phyloP scores from a whole-genome alignment of 2,113 vertebrate species.

The Oostethus manadensis region DNA sequence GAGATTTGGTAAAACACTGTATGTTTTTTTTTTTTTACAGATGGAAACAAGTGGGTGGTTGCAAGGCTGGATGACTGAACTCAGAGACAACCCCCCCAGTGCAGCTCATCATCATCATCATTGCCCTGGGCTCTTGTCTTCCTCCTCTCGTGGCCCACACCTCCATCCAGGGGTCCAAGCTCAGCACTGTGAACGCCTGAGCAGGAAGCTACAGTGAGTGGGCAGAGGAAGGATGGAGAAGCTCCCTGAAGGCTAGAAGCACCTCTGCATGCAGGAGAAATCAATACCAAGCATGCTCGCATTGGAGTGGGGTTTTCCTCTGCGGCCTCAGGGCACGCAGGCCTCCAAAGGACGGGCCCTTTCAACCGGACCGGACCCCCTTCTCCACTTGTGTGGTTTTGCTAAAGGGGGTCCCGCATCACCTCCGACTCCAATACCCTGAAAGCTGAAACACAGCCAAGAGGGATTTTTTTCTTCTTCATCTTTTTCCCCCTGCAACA shows the following conservation, averaged over 20 bases:
- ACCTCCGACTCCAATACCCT: conserved; percentile 28
- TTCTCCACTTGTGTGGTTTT: conserved; percentile 63
- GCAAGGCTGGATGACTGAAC: conserved; percentile 69
- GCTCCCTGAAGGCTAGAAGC: conserved; percentile 61
- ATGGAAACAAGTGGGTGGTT: conserved; percentile 66
- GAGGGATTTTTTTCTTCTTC: conserved; percentile 57
- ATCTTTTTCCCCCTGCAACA: conserved; percentile 45
- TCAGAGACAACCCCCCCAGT: conserved; percentile 37
- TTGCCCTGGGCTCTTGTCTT: conserved; percentile 65
- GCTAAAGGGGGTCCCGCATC: conserved; percentile 50
- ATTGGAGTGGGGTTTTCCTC: conserved; percentile 62
- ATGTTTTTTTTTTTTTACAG: conserved; percentile 57
- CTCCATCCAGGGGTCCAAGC: conserved; percentile 61
- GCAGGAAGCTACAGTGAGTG: conserved; percentile 62
- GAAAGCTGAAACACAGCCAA: conserved; percentile 46
- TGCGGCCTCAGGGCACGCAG: conserved; percentile 59
- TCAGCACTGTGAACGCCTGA: conserved; percentile 54
- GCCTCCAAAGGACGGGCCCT: conserved; percentile 67
- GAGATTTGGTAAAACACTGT: conserved; percentile 65
- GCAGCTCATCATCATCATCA: conserved; percentile 61
- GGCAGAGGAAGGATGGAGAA: conserved; percentile 64
- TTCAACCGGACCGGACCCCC: conserved; percentile 57
- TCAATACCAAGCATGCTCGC: conserved; percentile 65
- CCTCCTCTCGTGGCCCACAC: conserved; percentile 60
- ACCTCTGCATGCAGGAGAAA: conserved; percentile 70